A percentile compares a stretch with the other conserved stretches of the same genome.
phyloP scores from a whole-genome alignment of 2,113 vertebrate genomes.

The Camelus dromedarius region DNA sequence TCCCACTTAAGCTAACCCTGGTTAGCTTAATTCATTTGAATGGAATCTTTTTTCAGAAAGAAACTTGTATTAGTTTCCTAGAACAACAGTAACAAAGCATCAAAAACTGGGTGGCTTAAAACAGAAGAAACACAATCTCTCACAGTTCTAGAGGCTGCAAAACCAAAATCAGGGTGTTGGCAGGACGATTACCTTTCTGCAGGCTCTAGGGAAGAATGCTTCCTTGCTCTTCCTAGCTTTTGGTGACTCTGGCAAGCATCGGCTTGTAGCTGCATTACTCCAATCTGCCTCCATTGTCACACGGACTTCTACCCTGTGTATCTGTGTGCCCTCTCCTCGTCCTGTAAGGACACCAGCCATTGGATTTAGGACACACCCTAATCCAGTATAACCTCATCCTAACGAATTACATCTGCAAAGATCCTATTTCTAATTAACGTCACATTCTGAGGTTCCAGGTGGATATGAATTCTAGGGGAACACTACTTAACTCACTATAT shows the following conservation, averaged over 20 bases:
- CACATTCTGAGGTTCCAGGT: neutral
- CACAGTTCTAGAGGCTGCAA: neutral
- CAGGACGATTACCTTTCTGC: neutral
- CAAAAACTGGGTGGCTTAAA: neutral
- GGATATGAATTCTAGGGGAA: neutral
- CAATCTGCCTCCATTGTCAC: neutral
- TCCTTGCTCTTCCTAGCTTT: neutral
- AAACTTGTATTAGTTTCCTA: neutral
- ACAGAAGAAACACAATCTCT: neutral
- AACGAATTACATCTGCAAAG: neutral
- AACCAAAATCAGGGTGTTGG: neutral
- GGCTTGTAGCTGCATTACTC: neutral
- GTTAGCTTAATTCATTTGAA: slow-evolving; percentile 23
- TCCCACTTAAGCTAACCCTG: neutral
- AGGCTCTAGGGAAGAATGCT: neutral
- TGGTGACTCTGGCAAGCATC: neutral
- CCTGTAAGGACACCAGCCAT: neutral
- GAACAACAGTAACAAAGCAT: neutral
- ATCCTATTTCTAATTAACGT: neutral
- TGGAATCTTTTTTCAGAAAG: neutral
- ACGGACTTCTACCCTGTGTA: neutral
- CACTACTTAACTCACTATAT: neutral
- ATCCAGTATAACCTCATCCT: neutral
- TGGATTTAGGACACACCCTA: neutral
- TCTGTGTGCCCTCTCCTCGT: neutral